Percentiles rank a stretch among this genome's conserved stretches.
Evolutionary conservation across 2,797 vertebrate species (phyloP).

Genomic region (Huso huso): DNA sequence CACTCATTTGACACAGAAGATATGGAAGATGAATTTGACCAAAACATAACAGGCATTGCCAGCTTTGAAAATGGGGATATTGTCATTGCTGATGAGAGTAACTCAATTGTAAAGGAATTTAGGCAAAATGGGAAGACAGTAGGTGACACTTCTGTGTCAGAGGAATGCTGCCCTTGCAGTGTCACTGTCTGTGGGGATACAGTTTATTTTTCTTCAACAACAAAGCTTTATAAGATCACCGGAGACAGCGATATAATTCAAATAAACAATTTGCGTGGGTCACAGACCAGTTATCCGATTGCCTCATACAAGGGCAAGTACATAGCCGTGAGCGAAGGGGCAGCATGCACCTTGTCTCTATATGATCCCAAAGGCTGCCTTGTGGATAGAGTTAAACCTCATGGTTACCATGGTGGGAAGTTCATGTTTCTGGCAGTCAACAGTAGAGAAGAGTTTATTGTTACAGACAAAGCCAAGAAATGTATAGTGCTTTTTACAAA

Average conservation of each 20-base stretch:
- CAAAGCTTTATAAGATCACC: constrained; percentile 18
- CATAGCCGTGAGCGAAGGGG: constrained; percentile 27
- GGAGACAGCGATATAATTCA: constrained; percentile 10
- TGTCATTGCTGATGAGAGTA: constrained; percentile 13
- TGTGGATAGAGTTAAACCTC: constrained; percentile 20
- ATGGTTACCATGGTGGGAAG: constrained; percentile 13
- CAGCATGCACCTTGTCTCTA: constrained; percentile 22
- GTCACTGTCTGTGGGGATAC: constrained; percentile 18
- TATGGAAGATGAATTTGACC: rapidly evolving
- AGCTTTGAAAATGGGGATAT: constrained; percentile 12
- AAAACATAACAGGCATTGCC: constrained; percentile 19
- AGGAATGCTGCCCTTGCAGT: constrained; percentile 14
- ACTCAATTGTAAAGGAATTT: constrained; percentile 12
- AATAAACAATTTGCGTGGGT: constrained; percentile 22
- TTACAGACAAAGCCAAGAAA: constrained; percentile 28
- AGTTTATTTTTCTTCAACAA: constrained; percentile 24
- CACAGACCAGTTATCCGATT: constrained; percentile 19
- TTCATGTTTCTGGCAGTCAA: constrained; percentile 31
- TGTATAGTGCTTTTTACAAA: constrained; percentile 17
- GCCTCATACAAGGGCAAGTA: constrained; percentile 24
- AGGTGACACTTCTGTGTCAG: neutral
- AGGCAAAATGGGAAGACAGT: neutral
- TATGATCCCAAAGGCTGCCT: constrained; percentile 16
- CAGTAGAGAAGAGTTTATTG: constrained; percentile 26
- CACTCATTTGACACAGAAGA: constrained; percentile 13